A percentile compares a stretch with the other conserved stretches of the same genome.
Conservation (phyloP, 2,888 invertebrate species). For the Neria commutata region DNA sequence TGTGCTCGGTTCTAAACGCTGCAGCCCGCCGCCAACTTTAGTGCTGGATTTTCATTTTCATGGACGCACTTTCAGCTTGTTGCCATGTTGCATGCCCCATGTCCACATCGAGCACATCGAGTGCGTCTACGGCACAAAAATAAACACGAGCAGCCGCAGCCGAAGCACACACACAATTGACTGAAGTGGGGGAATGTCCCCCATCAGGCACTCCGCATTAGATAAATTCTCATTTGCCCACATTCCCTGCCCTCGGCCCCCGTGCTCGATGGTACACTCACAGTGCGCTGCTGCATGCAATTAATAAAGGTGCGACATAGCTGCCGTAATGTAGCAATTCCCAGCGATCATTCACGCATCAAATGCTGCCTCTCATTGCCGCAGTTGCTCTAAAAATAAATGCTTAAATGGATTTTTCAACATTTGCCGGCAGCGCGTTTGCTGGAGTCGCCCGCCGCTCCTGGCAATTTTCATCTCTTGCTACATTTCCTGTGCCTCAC, state of each 20-base stretch:
- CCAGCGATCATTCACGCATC: slow-evolving; percentile 21
- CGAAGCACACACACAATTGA: too few relatives aligned
- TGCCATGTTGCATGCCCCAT: not conserved
- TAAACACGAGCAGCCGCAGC: not conserved
- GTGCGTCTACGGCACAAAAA: not conserved
- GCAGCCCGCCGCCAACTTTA: too few relatives aligned
- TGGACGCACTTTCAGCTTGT: not conserved
- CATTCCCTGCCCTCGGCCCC: too few relatives aligned
- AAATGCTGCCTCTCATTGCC: slow-evolving; percentile 6
- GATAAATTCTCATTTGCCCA: not conserved
- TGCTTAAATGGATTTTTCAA: not conserved
- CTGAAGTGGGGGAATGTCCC: not conserved
- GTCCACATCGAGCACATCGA: too few relatives aligned
- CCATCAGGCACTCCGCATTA: slow-evolving; percentile 2
- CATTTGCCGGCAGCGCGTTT: too few relatives aligned
- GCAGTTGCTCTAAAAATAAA: not conserved
- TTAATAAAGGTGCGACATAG: slow-evolving; percentile 57
- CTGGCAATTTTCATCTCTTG: too few relatives aligned
- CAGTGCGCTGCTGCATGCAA: slow-evolving; percentile 40
- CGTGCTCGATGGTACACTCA: not conserved
- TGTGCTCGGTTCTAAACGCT: too few relatives aligned
- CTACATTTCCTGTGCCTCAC: too few relatives aligned
- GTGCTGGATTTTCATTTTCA: too few relatives aligned
- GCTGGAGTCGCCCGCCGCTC: too few relatives aligned
- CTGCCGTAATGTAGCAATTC: slow-evolving; percentile 38